phyloP scores from a whole-genome alignment of 1,140 invertebrate genomes.

The Listronotus bonariensis region DNA sequence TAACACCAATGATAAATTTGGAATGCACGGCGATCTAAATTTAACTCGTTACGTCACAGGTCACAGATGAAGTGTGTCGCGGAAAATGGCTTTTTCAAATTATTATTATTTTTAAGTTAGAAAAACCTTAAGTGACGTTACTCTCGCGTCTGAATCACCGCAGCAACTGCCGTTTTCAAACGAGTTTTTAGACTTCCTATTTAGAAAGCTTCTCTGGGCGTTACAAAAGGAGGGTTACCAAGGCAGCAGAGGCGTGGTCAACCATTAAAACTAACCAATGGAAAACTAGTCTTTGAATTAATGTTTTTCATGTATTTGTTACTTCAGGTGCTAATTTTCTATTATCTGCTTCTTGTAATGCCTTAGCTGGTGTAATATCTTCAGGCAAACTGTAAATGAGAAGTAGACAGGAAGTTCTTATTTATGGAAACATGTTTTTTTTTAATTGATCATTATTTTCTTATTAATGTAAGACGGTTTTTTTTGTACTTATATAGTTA shows the following conservation, averaged over 20 bases:
- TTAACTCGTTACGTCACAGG: slow-evolving; percentile 16
- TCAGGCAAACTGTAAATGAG: slow-evolving; percentile 4
- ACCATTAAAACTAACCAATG: slow-evolving; percentile 32
- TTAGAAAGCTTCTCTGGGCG: slow-evolving; percentile 40
- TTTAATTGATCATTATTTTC: slow-evolving; percentile 5
- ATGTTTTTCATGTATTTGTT: slow-evolving; percentile 29
- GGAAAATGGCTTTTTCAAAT: slow-evolving; percentile 4
- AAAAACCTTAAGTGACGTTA: slow-evolving; percentile 2
- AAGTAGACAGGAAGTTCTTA: slow-evolving; percentile 4
- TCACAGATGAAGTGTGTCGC: slow-evolving; percentile 3
- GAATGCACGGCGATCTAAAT: slow-evolving; percentile 6
- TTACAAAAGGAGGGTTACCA: slow-evolving; percentile 34
- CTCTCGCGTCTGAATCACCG: slow-evolving; percentile 4
- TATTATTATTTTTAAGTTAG: background rate
- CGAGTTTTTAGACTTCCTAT: slow-evolving; percentile 40
- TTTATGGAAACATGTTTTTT: slow-evolving; percentile 1
- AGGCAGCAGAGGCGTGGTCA: slow-evolving; percentile 34
- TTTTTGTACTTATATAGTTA: too few relatives aligned
- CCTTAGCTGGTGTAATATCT: slow-evolving; percentile 28
- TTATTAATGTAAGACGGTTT: too few relatives aligned
- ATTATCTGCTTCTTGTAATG: slow-evolving; percentile 33
- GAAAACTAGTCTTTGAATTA: slow-evolving; percentile 22
- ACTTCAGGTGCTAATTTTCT: slow-evolving; percentile 44
- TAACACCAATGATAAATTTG: slow-evolving; percentile 16
- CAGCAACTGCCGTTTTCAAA: slow-evolving; percentile 36